Base-by-base conservation (phyloP, 2,797 vertebrate species). In the Micropoecilia bifurca region DNA sequence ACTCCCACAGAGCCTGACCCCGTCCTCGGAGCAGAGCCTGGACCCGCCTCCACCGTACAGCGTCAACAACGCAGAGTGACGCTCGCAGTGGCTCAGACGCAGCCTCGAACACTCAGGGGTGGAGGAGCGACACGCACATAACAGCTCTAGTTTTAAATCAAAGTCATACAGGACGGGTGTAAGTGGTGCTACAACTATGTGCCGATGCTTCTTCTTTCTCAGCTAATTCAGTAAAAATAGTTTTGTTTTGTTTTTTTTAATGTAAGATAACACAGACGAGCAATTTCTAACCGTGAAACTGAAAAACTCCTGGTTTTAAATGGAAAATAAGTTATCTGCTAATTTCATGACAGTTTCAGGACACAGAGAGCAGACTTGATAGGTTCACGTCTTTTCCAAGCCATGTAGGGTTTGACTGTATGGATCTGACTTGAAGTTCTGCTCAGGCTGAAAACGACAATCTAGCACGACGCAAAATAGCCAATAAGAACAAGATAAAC, bases 11-110 rank as follows among this genome's bases (percentile, higher is more conserved):
- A 96, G 95, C 48, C 95, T 93, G 2, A 95, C 95, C 18, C 92
- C 96, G 1, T 92, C 94, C 48, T 94, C 92, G 3, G 95, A 96
- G 46, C 91, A 94, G 89, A 93, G 90, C 85, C 82, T 93, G 83
- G 94, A 94, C 36, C 92, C 94, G 20, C 91, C 92, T 1, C 89
- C 93, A 0, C 82, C 95, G 18, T 96, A 95, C 85, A 95, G 88
- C 84, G 88, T 96, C 83, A 95, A 95, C 82, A 95, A 95, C 81
- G 81, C 95, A 6, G 94, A 96, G 93, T 96, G 93, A 96, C 48
- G 30, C 77, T 48, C 81, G 59, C 50, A 72, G 39, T 68, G 57
- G 79, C 77, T 81, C 81, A 55, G 73, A 33, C 77, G 80, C 77
- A 86, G 76, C 86, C 87, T 88, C 75, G 33, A 84, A 69, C 57